These are phyloP conservation scores for Dendronephthya gigantea DNA, from an alignment of 64 coral and sea anemone genomes.

Conservation along the genomic window DNA sequence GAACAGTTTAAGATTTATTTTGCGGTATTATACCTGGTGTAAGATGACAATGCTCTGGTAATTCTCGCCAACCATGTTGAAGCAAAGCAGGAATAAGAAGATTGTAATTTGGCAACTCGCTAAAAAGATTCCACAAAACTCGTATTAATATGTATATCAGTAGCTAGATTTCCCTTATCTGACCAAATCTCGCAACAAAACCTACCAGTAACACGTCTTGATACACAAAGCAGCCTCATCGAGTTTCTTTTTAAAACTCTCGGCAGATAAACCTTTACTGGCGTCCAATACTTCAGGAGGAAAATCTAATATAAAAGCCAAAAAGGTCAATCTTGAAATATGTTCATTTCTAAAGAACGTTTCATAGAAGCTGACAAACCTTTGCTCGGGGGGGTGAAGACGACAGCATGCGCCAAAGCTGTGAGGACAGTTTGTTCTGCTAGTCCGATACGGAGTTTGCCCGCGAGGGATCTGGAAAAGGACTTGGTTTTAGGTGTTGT, in stretches of 20 bases:
- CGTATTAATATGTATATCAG: too few species aligned
- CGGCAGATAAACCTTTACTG: constrained; percentile 56
- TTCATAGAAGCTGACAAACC: constrained; percentile 32
- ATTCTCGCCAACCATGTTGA: constrained; percentile 62
- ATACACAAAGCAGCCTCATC: constrained; percentile 79
- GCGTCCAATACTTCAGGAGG: constrained; percentile 62
- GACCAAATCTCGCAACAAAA: too few species aligned
- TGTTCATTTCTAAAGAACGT: neutral
- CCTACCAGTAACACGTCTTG: constrained; percentile 67
- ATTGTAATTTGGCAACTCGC: constrained; percentile 87
- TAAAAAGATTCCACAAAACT: constrained; percentile 27
- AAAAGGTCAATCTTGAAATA: neutral
- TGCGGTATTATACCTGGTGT: constrained; percentile 55
- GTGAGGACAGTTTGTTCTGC: constrained; percentile 91
- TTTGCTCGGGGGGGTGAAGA: constrained; percentile 82
- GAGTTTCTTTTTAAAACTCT: constrained; percentile 67
- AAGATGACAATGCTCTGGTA: constrained; percentile 73
- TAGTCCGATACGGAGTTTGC: constrained; percentile 89
- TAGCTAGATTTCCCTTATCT: too few species aligned
- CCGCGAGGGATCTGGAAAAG: constrained; percentile 62
- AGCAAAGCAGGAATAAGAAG: constrained; percentile 67
- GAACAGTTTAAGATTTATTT: too few species aligned
- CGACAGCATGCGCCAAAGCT: constrained; percentile 66
- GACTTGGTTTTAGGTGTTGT: too few species aligned
- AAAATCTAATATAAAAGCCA: constrained; percentile 55